Conservation (phyloP, 2,113 vertebrate genomes). For the Phalacrocorax pelagicus region DNA sequence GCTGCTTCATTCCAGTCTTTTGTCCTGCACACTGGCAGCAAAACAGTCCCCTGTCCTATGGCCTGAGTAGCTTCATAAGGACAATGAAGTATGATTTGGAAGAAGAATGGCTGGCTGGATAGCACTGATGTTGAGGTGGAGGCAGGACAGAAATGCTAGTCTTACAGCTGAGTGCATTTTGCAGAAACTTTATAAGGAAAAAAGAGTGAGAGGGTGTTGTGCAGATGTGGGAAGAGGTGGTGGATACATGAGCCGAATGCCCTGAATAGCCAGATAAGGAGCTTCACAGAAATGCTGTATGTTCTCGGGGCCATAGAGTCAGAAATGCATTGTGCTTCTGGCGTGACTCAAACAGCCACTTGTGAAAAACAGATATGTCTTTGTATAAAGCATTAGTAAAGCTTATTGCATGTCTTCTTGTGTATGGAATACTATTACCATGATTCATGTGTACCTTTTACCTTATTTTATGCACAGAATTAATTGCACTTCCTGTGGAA, state of each 20-base stretch:
- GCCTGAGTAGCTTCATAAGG: not conserved
- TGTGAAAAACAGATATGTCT: not conserved
- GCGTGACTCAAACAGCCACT: not conserved
- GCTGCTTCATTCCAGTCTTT: not conserved
- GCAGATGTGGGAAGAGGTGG: not conserved
- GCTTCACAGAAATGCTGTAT: not conserved
- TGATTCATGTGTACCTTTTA: not conserved
- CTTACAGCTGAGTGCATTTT: not conserved
- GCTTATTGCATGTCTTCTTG: not conserved
- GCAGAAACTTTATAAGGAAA: not conserved
- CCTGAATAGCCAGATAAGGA: not conserved
- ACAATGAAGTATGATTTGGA: not conserved
- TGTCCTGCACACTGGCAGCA: not conserved
- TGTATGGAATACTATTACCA: not conserved
- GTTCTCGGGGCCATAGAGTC: not conserved
- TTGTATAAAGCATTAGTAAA: not conserved
- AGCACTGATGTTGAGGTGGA: not conserved
- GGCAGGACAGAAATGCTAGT: not conserved
- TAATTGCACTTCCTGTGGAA: not conserved
- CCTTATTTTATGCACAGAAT: not conserved
- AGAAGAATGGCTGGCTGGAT: not conserved
- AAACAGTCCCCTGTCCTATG: not conserved
- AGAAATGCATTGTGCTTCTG: not conserved
- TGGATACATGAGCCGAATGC: not conserved
- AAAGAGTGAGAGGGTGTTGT: not conserved